These are phyloP conservation scores for Drosophila quinaria DNA, from an alignment of 2,888 invertebrate species.

Conservation along the genomic window DNA sequence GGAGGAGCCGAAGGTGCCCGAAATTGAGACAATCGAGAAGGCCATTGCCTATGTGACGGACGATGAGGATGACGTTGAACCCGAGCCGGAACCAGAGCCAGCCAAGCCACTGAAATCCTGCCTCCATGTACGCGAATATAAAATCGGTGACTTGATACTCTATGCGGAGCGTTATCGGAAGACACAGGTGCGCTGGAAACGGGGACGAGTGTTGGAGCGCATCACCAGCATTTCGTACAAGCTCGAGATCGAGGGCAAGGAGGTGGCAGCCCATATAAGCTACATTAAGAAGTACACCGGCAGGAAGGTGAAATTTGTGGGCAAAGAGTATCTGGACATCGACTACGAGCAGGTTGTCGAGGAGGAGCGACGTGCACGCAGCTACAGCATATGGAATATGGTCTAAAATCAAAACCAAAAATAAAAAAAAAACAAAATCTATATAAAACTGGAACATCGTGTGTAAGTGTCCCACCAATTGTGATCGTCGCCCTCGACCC, in stretches of 20 bases:
- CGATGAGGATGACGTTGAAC: constrained; percentile 60
- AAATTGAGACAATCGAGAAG: constrained; percentile 83
- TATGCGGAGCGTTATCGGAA: constrained; percentile 84
- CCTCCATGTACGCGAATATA: constrained; percentile 81
- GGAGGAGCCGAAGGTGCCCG: constrained; percentile 66
- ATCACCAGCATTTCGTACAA: constrained; percentile 85
- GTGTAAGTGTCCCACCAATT: constrained; percentile 29
- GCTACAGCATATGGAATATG: constrained; percentile 85
- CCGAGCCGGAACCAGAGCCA: constrained; percentile 50
- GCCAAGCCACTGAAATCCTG: constrained; percentile 79
- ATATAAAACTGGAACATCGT: constrained; percentile 1
- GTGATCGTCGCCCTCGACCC: constrained; percentile 44
- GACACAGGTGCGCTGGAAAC: constrained; percentile 84
- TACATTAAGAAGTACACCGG: constrained; percentile 84
- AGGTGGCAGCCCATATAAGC: constrained; percentile 84
- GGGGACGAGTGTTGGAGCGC: constrained; percentile 81
- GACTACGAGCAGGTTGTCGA: constrained; percentile 85
- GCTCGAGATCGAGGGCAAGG: constrained; percentile 84
- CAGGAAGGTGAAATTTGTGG: constrained; percentile 84
- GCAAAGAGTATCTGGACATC: constrained; percentile 85
- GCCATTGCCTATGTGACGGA: constrained; percentile 81
- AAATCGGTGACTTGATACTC: constrained; percentile 83
- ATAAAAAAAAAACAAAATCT: too few species aligned
- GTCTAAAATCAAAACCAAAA: constrained; percentile 51
- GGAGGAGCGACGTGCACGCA: constrained; percentile 81